Conservation (phyloP, 2,113 vertebrate species). For the Uria lomvia region DNA sequence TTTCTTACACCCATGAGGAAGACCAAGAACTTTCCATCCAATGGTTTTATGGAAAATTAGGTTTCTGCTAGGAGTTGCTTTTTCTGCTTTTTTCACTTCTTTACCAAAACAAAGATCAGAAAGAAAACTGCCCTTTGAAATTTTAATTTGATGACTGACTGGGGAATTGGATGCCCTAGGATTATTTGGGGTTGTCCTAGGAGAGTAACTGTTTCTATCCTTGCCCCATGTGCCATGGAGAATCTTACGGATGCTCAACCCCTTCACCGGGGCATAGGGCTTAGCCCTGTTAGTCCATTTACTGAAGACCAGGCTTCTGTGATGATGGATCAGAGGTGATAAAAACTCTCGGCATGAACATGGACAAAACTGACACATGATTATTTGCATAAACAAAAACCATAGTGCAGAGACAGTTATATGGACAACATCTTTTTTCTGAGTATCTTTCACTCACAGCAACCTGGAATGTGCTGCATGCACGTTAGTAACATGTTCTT, state of each 20-base stretch:
- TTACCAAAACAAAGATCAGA: background rate
- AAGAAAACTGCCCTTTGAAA: background rate
- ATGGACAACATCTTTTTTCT: background rate
- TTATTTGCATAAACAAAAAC: background rate
- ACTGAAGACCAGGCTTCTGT: background rate
- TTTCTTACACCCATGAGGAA: background rate
- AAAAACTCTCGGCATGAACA: background rate
- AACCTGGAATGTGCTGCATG: background rate
- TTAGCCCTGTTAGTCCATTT: background rate
- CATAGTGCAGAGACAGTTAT: background rate
- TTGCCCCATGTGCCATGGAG: background rate
- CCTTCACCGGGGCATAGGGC: background rate
- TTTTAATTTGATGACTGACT: background rate
- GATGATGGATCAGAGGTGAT: background rate
- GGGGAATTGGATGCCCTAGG: background rate
- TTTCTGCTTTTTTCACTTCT: background rate
- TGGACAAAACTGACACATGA: background rate
- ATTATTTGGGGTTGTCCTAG: background rate
- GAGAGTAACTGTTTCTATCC: background rate
- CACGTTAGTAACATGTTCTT: background rate
- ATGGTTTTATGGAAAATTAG: background rate
- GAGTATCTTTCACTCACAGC: background rate
- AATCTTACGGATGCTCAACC: background rate
- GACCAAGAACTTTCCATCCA: background rate
- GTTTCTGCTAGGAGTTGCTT: background rate